Conservation (phyloP, 35 echinoderm and acorn worm species). For the Chiridota heheva region DNA sequence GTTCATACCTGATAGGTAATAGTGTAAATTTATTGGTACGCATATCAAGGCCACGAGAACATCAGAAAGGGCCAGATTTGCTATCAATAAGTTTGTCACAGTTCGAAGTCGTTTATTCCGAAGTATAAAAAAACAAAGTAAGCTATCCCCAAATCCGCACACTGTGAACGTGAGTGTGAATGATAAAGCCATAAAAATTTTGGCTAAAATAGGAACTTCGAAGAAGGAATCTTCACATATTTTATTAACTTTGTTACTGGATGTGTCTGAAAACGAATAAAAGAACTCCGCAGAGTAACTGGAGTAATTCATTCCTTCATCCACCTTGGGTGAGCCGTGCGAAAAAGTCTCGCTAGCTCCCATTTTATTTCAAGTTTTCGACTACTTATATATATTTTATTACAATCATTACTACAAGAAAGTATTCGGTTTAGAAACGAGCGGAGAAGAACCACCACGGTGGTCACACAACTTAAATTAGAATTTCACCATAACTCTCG, state of each 20-base stretch:
- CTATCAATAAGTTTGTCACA: slow-evolving; percentile 93
- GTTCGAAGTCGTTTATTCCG: slow-evolving; percentile 68
- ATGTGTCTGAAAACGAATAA: background rate
- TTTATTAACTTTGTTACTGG: background rate
- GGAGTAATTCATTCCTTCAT: background rate
- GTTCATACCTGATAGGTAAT: slow-evolving; percentile 47
- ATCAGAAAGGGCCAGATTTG: slow-evolving; percentile 84
- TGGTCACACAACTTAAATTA: no score
- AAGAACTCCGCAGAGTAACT: background rate
- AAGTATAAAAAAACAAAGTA: slow-evolving; percentile 75
- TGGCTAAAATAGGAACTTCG: slow-evolving; percentile 16
- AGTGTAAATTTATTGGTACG: slow-evolving; percentile 70
- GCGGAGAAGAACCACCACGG: no score
- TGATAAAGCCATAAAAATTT: slow-evolving; percentile 63
- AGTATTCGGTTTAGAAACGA: no score
- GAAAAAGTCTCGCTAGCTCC: background rate
- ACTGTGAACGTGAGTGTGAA: slow-evolving; percentile 71
- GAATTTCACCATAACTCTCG: no score
- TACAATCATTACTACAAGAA: no score
- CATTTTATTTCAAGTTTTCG: background rate
- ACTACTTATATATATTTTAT: background rate
- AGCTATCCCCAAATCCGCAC: slow-evolving; percentile 76
- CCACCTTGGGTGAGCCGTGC: background rate
- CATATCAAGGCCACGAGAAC: slow-evolving; percentile 71
- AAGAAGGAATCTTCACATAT: background rate